Base-by-base conservation (phyloP, 2,797 vertebrate species). In the Gadopsis marmoratus region DNA sequence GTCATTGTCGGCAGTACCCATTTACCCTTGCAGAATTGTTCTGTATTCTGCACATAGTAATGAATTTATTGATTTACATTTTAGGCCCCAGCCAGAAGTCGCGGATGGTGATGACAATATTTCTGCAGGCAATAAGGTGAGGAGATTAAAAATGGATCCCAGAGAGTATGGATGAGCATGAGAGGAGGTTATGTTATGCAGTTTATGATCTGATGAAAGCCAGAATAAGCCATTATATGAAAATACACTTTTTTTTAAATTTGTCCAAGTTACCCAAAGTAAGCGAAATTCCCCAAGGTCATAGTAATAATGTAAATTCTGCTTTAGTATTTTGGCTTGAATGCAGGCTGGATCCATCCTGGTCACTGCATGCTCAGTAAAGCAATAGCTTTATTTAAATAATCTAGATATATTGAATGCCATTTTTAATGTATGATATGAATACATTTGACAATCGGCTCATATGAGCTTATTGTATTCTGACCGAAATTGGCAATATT, bases 41-140 rank as follows among this genome's bases (percentile, higher is more conserved):
- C 87, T 79, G 86, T 90, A 92, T 94, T 92, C 89, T 78, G 77
- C 80, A 77, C 90, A 88, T 89, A 77, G 76, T 91, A 89, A 92
- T 94, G 90, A 91, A 93, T 90, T 77, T 93, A 93, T 92, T 90
- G 90, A 93, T 95, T 93, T 91, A 91, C 87, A 93, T 90, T 91
- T 91, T 86, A 87, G 91, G 66, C 69, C 71, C 43, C 33, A 47
- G 92, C 74, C 92, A 89, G 75, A 83, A 89, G 78, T 90, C 26
- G 29, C 7, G 59, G 55, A 77, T 71, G 84, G 84, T 74, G 89
- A 92, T 93, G 92, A 93, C 90, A 90, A 86, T 93, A 92, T 93
- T 91, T 91, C 90, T 92, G 77, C 79, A 87, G 86, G 91, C 92
- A 90, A 83, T 92, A 92, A 94, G 86, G 84, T 83, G 82, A 82